These are phyloP conservation scores for Siphamia tubifer DNA, from an alignment of 2,113 vertebrate genomes.

Conservation along the genomic window DNA sequence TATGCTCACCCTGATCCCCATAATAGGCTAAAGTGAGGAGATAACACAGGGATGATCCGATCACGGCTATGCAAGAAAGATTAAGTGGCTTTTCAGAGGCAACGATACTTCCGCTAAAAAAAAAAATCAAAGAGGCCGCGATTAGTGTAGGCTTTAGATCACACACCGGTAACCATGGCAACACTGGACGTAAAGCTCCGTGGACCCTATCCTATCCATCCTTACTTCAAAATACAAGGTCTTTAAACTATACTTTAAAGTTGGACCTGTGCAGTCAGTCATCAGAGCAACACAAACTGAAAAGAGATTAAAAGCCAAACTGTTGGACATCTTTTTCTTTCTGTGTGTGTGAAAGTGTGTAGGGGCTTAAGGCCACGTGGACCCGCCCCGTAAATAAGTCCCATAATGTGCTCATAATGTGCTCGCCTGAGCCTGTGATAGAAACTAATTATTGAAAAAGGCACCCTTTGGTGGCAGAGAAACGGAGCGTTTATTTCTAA, in stretches of 20 bases:
- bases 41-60: constrained; percentile 78
- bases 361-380: constrained; percentile 18
- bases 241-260: no score
- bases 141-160: constrained; percentile 40
- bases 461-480: constrained; percentile 12
- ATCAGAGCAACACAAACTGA: no score
- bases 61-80: constrained; percentile 66
- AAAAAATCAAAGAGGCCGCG: constrained; percentile 61
- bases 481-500: constrained; percentile 27
- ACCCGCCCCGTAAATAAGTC: constrained; percentile 32
- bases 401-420: constrained; percentile 12
- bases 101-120: constrained; percentile 69
- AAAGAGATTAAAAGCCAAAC: no score
- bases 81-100: constrained; percentile 65
- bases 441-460: constrained; percentile 34
- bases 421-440: constrained; percentile 24
- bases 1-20: constrained; percentile 48
- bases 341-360: not conserved
- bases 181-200: no score
- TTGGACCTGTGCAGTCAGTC: no score
- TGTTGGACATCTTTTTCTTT: not conserved
- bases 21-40: constrained; percentile 67
- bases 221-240: no score
- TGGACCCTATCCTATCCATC: no score
- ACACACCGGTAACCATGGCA: constrained; percentile 29